phyloP scores from a whole-genome alignment of 2,888 invertebrate genomes.

The Metopia argyrocephala region DNA sequence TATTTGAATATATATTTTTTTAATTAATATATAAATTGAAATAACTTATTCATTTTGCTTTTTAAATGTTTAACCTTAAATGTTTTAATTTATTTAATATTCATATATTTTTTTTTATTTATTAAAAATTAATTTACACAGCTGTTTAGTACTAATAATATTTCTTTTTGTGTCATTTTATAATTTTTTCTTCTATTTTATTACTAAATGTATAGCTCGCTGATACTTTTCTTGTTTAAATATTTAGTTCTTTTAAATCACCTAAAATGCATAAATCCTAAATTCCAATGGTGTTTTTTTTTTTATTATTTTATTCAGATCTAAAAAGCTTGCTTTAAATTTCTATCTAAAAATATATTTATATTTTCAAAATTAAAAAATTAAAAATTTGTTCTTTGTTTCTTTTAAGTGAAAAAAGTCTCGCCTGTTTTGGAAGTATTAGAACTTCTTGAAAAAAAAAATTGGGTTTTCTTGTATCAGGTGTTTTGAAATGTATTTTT shows the following conservation, averaged over 20 bases:
- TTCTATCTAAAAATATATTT: conserved; percentile 7
- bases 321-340: conserved; percentile 55
- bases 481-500: too few relatives aligned
- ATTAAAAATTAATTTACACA: conserved; percentile 61
- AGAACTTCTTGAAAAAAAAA: too few relatives aligned
- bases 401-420: conserved; percentile 27
- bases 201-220: conserved; percentile 60
- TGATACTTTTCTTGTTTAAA: conserved; percentile 31
- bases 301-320: conserved; percentile 4
- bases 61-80: conserved; percentile 72
- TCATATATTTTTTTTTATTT: conserved; percentile 37
- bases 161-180: not conserved
- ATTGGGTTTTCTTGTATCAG: too few relatives aligned
- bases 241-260: conserved; percentile 5
- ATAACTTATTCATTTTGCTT: conserved; percentile 49
- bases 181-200: conserved; percentile 18
- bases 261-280: conserved; percentile 48
- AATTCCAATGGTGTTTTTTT: conserved; percentile 51
- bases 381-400: not conserved
- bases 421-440: conserved; percentile 23
- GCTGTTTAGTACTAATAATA: conserved; percentile 48
- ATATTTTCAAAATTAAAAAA: conserved; percentile 9
- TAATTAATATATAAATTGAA: conserved; percentile 16
- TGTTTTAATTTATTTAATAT: conserved; percentile 27
- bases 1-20: conserved; percentile 69